phyloP scores from a whole-genome alignment of 2,797 vertebrate genomes.

The Lagocephalus sceleratus region DNA sequence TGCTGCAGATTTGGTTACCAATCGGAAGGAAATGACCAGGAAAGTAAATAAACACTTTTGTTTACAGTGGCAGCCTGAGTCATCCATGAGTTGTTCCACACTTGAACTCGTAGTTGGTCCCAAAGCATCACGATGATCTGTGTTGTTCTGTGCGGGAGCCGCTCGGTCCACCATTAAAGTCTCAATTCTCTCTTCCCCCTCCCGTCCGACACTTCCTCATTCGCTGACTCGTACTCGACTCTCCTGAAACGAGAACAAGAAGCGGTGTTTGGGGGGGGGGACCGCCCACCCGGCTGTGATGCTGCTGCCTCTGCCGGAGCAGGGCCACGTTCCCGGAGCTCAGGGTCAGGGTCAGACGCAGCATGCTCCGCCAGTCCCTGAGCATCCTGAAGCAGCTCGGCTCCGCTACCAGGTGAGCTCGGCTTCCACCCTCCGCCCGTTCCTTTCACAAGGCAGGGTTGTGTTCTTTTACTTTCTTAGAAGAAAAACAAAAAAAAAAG shows the following conservation, averaged over 20 bases:
- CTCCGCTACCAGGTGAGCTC: slow-evolving; percentile 66
- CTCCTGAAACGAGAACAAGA: slow-evolving; percentile 62
- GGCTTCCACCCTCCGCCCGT: no score
- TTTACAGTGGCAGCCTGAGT: no score
- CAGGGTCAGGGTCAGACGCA: slow-evolving; percentile 39
- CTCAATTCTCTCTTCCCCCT: slow-evolving; percentile 33
- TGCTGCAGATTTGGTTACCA: no score
- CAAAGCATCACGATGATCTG: no score
- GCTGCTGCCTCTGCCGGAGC: slow-evolving; percentile 1
- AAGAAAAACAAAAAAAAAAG: neutral
- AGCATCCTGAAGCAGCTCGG: slow-evolving; percentile 75
- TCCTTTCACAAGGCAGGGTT: no score
- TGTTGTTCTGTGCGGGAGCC: no score
- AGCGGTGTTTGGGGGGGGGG: slow-evolving; percentile 12
- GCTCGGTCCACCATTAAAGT: no score
- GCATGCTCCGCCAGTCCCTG: slow-evolving; percentile 75
- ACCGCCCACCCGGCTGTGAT: neutral
- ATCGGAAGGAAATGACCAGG: no score
- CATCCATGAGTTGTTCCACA: no score
- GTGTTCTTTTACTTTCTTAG: no score
- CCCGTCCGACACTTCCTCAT: slow-evolving; percentile 29
- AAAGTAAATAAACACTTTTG: no score
- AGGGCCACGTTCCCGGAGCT: slow-evolving; percentile 7
- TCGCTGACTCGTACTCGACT: slow-evolving; percentile 12
- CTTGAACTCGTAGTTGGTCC: no score